These are phyloP conservation scores for Scomberomorus guttatus DNA, from an alignment of 2,797 vertebrate genomes.

Conservation along the genomic window DNA sequence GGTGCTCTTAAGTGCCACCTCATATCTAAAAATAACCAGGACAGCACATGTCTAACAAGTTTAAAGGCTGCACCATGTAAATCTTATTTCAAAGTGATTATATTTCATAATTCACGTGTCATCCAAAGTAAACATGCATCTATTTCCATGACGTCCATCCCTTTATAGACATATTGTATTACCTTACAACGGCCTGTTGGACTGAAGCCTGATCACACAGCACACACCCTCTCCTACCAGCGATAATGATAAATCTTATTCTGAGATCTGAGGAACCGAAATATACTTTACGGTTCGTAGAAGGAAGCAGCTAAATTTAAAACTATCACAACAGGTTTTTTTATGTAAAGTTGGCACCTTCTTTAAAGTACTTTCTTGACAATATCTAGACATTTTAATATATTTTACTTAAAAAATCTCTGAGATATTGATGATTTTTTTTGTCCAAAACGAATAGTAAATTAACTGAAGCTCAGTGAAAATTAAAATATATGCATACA, in stretches of 20 bases:
- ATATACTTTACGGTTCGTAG: background rate
- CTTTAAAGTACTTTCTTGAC: no score
- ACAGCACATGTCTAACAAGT: background rate
- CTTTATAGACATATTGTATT: background rate
- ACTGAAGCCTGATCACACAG: background rate
- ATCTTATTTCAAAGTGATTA: background rate
- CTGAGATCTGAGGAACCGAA: background rate
- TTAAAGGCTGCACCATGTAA: conserved; percentile 9
- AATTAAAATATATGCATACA: background rate
- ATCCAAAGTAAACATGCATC: conserved; percentile 25
- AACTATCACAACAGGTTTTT: background rate
- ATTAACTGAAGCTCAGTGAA: background rate
- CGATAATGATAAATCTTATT: background rate
- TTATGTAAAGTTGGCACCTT: no score
- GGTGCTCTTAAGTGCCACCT: background rate
- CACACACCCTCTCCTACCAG: background rate
- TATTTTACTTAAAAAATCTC: no score
- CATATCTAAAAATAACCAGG: background rate
- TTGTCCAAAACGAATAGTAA: no score
- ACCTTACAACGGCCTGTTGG: background rate
- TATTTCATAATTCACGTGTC: background rate
- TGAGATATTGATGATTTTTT: background rate
- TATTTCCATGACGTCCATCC: background rate
- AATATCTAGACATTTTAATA: no score
- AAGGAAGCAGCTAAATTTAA: background rate